Conservation (phyloP, 2,113 vertebrate genomes). For the Ciconia stormi region DNA sequence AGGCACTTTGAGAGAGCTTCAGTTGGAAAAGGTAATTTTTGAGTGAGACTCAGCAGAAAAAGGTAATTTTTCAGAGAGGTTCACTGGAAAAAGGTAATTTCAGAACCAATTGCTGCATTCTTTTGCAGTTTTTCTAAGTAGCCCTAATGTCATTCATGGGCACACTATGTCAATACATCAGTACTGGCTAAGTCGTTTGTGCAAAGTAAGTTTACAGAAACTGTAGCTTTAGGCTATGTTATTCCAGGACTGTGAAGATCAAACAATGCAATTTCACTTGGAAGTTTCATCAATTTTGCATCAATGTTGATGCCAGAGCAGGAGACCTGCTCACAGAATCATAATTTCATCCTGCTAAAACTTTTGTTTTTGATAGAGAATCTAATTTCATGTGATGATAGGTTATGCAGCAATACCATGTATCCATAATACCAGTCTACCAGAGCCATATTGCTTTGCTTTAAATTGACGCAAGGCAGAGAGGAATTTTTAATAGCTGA, state of each 20-base stretch:
- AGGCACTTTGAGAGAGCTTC: slow-evolving; percentile 82
- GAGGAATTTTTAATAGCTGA: slow-evolving; percentile 69
- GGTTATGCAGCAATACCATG: slow-evolving; percentile 57
- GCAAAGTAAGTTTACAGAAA: slow-evolving; percentile 86
- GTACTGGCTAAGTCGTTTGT: slow-evolving; percentile 78
- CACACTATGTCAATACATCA: slow-evolving; percentile 80
- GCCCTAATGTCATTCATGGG: slow-evolving; percentile 84
- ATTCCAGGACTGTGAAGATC: slow-evolving; percentile 86
- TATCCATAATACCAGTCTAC: slow-evolving; percentile 20
- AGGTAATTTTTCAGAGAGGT: slow-evolving; percentile 85
- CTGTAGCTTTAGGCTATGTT: slow-evolving; percentile 85
- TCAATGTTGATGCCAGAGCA: slow-evolving; percentile 81
- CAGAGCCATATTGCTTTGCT: slow-evolving; percentile 17
- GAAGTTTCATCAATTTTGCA: slow-evolving; percentile 88
- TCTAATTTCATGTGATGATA: slow-evolving; percentile 73
- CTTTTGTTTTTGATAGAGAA: slow-evolving; percentile 76
- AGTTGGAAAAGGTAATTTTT: slow-evolving; percentile 86
- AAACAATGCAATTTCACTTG: slow-evolving; percentile 85
- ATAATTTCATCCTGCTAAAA: slow-evolving; percentile 80
- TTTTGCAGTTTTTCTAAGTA: slow-evolving; percentile 84
- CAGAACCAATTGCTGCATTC: slow-evolving; percentile 82
- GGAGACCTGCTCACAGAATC: slow-evolving; percentile 75
- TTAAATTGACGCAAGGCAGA: slow-evolving; percentile 56
- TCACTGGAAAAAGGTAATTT: slow-evolving; percentile 88
- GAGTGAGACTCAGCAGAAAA: slow-evolving; percentile 83